Percentiles rank a stretch among this genome's conserved stretches.
phyloP scores from a whole-genome alignment of 2,113 vertebrate genomes.

The Limanda limanda region DNA sequence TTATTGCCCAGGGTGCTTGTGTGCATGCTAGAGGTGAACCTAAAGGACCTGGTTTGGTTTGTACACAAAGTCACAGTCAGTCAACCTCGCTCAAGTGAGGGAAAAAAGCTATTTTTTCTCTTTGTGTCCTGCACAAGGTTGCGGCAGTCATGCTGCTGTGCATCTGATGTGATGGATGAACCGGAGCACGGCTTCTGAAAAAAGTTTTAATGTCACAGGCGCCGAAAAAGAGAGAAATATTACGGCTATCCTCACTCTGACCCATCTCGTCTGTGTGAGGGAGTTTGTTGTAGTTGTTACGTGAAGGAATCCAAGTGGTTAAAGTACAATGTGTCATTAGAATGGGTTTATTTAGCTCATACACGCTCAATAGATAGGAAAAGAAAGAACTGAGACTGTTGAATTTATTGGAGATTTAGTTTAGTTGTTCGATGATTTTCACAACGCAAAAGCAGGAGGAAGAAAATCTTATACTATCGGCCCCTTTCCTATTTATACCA shows the following conservation, averaged over 20 bases:
- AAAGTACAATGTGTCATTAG: no score
- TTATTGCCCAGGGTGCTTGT: slow-evolving; percentile 10
- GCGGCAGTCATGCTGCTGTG: slow-evolving; percentile 45
- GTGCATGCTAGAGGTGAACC: slow-evolving; percentile 8
- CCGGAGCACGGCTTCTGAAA: slow-evolving; percentile 12
- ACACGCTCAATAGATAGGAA: no score
- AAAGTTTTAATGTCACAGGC: slow-evolving; percentile 37
- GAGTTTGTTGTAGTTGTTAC: neutral
- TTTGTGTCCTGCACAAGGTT: slow-evolving; percentile 55
- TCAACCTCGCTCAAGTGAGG: slow-evolving; percentile 19
- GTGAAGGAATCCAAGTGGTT: no score
- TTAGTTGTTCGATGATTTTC: no score
- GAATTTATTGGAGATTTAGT: no score
- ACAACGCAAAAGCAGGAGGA: no score
- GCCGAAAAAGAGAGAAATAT: slow-evolving; percentile 22
- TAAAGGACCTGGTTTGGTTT: slow-evolving; percentile 28
- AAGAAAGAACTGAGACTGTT: no score
- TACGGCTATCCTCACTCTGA: neutral
- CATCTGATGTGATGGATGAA: slow-evolving; percentile 58
- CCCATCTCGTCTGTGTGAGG: neutral
- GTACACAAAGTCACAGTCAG: slow-evolving; percentile 35
- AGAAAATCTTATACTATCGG: no score
- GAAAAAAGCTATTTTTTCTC: neutral
- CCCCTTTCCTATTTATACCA: no score
- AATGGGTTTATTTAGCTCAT: no score